Base-by-base conservation (phyloP, 2,797 vertebrate species). In the Petrocephalus schoutedeni region DNA sequence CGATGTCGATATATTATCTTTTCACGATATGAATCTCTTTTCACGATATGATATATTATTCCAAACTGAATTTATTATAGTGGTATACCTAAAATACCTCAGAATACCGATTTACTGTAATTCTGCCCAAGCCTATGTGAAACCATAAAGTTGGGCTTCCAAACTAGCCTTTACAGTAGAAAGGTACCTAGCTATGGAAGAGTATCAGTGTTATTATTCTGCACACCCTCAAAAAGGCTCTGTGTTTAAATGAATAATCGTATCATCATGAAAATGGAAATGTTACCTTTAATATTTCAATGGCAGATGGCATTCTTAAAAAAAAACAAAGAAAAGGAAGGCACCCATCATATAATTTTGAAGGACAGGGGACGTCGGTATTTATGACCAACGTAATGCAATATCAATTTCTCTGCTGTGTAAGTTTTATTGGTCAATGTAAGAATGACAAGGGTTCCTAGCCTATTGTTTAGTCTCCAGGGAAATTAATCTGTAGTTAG, bases 401-500 rank as follows among this genome's bases (percentile, higher is more conserved):
- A 49, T 45, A 10, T 83, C 32, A 83, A 85, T 51, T 41, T 54
- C 59, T 21, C 9, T 41, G 51, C 23, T 2, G 67, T n/a, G 64
- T 51, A 28, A 23, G 41, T 85, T 49, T 88, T 51, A 74, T 54
- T 56, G 53, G 61, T 19, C 49, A 36, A 16, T 56, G 54, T 77
- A 49, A 74, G 53, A 36, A 86, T 58, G n/a, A 49, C 41, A 49
- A 86, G 32, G 19, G 56, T 86, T 19, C 32, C 59, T 57, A 86
- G 32, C 64, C 53, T 71, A 4, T 23, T 49, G 28, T 88, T 49
- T 82, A 57, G 53, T 58, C 61, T n/a, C 14, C 5, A 16, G 84
- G 53, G 83, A 74, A 88, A 77, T 88, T 1, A 23, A 71, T 71
- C 14, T 71, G 67, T 85, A 41, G 3, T 77, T 58, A 56, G 36